A percentile compares a stretch with the other conserved stretches of the same genome.
Conservation (phyloP, 2,797 vertebrate species). For the Onychomys torridus region DNA sequence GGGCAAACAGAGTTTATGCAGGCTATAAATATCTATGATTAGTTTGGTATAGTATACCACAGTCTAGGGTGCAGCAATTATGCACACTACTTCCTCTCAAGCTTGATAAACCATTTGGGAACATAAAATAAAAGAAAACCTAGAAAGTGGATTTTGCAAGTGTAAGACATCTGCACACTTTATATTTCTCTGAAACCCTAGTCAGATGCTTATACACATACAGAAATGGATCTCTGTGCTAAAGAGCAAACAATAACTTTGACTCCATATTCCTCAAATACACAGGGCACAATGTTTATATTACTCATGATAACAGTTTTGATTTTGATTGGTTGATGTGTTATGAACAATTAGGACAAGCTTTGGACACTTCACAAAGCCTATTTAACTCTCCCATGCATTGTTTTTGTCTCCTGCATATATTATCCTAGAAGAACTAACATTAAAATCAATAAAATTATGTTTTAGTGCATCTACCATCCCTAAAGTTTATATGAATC, state of each 20-base stretch:
- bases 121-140: not conserved
- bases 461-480: not conserved
- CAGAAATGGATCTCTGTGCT: not conserved
- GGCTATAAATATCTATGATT: slow-evolving; percentile 88
- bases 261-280: not conserved
- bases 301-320: not conserved
- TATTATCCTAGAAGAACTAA: not conserved
- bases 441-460: not conserved
- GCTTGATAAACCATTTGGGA: slow-evolving; percentile 72
- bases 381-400: not conserved
- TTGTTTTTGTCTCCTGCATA: not conserved
- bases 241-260: slow-evolving; percentile 1
- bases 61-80: slow-evolving; percentile 85
- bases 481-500: not conserved
- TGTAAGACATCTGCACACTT: slow-evolving; percentile 24
- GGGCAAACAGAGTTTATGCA: slow-evolving; percentile 87
- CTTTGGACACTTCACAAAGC: not conserved
- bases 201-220: not conserved
- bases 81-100: slow-evolving; percentile 77
- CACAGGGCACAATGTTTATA: not conserved
- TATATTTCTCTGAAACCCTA: slow-evolving; percentile 20
- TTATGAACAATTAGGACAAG: not conserved
- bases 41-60: slow-evolving; percentile 82
- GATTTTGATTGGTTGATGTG: not conserved
- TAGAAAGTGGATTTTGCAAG: slow-evolving; percentile 64